Conservation (phyloP, 2,113 vertebrate genomes). For the Eurypyga helias region DNA sequence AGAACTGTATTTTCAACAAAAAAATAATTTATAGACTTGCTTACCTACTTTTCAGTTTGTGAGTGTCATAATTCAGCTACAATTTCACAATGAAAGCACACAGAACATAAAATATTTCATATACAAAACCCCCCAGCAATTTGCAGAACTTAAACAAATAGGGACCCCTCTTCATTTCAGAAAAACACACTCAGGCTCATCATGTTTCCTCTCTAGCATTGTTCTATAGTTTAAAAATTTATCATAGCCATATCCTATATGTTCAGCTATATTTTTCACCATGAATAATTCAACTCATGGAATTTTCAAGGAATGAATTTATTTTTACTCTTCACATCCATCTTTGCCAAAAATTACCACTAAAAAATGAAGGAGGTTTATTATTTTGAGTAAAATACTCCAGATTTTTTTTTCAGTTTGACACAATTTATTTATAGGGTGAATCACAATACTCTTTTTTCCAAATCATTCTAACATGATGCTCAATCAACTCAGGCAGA, state of each 20-base stretch:
- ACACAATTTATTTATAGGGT: not conserved
- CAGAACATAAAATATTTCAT: not conserved
- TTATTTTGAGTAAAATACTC: not conserved
- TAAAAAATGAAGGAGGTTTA: not conserved
- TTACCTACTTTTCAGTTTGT: not conserved
- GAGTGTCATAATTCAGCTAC: not conserved
- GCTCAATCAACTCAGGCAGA: not conserved
- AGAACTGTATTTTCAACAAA: not conserved
- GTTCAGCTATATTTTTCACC: not conserved
- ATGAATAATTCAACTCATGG: not conserved
- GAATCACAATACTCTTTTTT: not conserved
- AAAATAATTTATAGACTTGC: not conserved
- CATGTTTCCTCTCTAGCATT: not conserved
- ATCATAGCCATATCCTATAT: not conserved
- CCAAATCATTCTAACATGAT: not conserved
- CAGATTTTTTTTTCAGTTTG: not conserved
- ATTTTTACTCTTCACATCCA: not conserved
- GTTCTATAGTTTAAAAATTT: not conserved
- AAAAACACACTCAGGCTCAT: not conserved
- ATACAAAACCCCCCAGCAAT: not conserved
- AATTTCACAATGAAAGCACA: not conserved
- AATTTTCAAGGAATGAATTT: not conserved
- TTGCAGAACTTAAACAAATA: not conserved
- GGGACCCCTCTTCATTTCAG: not conserved
- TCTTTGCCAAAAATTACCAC: not conserved